Evolutionary conservation across 2,113 vertebrate species (phyloP).

Genomic region (Microtus richardsoni): DNA sequence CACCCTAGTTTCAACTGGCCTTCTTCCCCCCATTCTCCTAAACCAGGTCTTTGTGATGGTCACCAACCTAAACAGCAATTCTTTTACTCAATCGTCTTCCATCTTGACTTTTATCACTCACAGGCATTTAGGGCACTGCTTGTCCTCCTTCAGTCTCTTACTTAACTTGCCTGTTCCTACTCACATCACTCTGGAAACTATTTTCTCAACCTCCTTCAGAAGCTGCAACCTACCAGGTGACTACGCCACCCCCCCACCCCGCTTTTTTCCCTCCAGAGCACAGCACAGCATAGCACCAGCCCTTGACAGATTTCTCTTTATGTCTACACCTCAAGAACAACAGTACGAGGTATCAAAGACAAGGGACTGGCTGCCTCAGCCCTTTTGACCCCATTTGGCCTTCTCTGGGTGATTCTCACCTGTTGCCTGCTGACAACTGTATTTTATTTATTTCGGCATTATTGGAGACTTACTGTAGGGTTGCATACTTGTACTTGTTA

Average conservation of each 20-base stretch:
- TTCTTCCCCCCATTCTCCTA: neutral
- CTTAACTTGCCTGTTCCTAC: neutral
- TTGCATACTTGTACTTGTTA: neutral
- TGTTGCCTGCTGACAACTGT: neutral
- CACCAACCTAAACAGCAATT: fast-evolving
- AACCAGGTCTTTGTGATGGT: neutral
- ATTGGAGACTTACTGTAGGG: neutral
- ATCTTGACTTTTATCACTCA: neutral
- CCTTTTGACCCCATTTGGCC: neutral
- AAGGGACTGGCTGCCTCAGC: no score
- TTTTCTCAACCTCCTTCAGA: neutral
- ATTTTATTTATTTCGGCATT: neutral
- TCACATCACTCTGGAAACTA: neutral
- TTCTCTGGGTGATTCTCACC: neutral
- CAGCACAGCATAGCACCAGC: neutral
- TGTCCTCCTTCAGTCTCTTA: neutral
- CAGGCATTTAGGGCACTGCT: neutral
- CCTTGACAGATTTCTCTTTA: neutral
- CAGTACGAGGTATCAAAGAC: neutral
- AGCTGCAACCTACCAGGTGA: neutral
- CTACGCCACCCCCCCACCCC: no score
- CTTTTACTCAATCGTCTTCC: neutral
- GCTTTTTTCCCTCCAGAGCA: neutral
- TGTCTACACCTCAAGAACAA: neutral
- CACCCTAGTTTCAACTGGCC: neutral